phyloP scores from a whole-genome alignment of 2,113 vertebrate genomes.

The Xenopus borealis region DNA sequence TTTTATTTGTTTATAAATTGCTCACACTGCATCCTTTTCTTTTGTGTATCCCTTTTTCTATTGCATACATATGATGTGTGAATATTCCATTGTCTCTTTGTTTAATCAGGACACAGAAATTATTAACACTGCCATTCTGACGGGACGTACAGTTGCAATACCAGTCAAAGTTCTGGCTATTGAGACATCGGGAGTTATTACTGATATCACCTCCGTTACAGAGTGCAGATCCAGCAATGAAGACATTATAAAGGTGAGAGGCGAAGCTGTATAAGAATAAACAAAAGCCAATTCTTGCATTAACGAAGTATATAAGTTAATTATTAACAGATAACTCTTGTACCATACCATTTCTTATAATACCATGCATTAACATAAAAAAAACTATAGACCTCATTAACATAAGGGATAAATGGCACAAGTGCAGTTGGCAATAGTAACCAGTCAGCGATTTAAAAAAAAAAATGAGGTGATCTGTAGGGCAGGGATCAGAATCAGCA shows the following conservation, averaged over 20 bases:
- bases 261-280: neutral
- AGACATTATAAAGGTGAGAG: constrained; percentile 92
- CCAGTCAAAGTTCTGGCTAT: constrained; percentile 95
- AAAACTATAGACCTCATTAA: too few species aligned
- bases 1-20: neutral
- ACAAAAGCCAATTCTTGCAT: too few species aligned
- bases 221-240: constrained; percentile 94
- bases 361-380: too few species aligned
- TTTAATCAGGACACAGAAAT: constrained; percentile 87
- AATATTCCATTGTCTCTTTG: neutral
- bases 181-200: constrained; percentile 80
- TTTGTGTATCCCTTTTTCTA: neutral
- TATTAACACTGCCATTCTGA: constrained; percentile 95
- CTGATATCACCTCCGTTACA: constrained; percentile 81
- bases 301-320: too few species aligned
- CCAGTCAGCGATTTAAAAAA: too few species aligned
- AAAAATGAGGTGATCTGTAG: too few species aligned
- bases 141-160: constrained; percentile 90
- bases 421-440: too few species aligned
- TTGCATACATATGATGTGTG: neutral
- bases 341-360: too few species aligned
- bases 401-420: too few species aligned
- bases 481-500: too few species aligned
- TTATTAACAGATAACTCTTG: too few species aligned
- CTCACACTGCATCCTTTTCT: neutral